These are phyloP conservation scores for Cetoscarus ocellatus DNA, from an alignment of 2,797 vertebrate species.

Conservation along the genomic window DNA sequence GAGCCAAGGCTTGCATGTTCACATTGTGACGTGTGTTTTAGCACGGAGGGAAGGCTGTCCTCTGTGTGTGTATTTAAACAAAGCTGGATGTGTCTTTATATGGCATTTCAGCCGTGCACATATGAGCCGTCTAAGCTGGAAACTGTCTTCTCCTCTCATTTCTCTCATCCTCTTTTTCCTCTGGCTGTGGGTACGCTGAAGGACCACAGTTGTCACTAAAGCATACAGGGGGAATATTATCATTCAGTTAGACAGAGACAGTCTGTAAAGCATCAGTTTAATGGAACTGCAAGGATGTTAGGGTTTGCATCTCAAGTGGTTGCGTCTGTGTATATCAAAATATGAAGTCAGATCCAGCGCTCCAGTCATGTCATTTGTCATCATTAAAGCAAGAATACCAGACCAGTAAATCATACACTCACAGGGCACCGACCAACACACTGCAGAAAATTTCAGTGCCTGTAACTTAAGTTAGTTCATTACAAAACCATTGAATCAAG, in stretches of 20 bases:
- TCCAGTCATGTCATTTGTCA: slow-evolving; percentile 30
- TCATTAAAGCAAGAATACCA: slow-evolving; percentile 26
- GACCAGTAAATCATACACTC: slow-evolving; percentile 15
- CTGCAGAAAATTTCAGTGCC: background rate
- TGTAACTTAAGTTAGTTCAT: background rate
- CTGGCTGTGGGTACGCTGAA: slow-evolving; percentile 49
- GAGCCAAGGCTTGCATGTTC: slow-evolving; percentile 23
- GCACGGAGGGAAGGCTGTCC: slow-evolving; percentile 4
- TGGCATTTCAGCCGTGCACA: slow-evolving; percentile 42
- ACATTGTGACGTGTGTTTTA: slow-evolving; percentile 18
- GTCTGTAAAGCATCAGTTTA: slow-evolving; percentile 34
- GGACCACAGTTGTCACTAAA: slow-evolving; percentile 60
- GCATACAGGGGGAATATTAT: slow-evolving; percentile 34
- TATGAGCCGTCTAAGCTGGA: slow-evolving; percentile 39
- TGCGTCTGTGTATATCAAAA: slow-evolving; percentile 33
- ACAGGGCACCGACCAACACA: background rate
- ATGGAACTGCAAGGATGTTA: slow-evolving; percentile 20
- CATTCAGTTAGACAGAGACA: slow-evolving; percentile 37
- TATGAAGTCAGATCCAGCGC: slow-evolving; percentile 18
- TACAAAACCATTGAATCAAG: slow-evolving; percentile 19
- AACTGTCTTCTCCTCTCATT: slow-evolving; percentile 62
- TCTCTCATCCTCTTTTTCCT: slow-evolving; percentile 53
- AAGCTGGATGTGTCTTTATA: slow-evolving; percentile 62
- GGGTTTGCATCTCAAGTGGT: slow-evolving; percentile 26
- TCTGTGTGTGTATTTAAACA: slow-evolving; percentile 46